These are phyloP conservation scores for Anas platyrhynchos DNA, from an alignment of 2,113 vertebrate genomes.

Conservation along the genomic window DNA sequence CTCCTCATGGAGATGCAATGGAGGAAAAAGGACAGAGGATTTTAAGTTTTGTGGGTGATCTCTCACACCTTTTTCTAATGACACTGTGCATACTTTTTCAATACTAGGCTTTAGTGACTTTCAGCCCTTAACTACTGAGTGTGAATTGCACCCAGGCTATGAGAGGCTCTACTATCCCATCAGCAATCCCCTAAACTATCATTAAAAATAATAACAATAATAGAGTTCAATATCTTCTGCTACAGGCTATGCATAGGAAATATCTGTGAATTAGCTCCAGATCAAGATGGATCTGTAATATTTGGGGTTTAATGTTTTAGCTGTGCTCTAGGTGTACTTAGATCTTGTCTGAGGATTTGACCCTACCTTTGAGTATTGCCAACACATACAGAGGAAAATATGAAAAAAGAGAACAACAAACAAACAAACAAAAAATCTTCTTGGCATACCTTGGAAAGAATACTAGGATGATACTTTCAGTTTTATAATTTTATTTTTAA, in stretches of 20 bases:
- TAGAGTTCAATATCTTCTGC: background rate
- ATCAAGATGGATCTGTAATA: background rate
- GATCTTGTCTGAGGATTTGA: background rate
- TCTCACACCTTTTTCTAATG: background rate
- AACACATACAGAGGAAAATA: background rate
- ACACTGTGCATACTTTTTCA: background rate
- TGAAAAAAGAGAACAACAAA: rapidly evolving
- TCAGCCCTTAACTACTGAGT: background rate
- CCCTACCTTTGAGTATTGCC: background rate
- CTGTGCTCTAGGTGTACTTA: background rate
- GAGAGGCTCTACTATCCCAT: background rate
- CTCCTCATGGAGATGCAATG: background rate
- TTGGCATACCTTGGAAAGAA: background rate
- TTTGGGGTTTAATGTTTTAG: background rate
- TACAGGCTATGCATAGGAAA: background rate
- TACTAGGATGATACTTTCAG: background rate
- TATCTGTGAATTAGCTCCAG: background rate
- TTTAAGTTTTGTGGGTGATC: background rate
- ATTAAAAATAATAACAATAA: slow-evolving; percentile 3
- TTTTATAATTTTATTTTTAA: background rate
- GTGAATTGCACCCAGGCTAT: background rate
- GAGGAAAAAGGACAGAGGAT: background rate
- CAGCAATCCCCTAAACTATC: background rate
- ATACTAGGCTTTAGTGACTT: background rate
- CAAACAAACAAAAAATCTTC: background rate